phyloP scores from a whole-genome alignment of 1,140 invertebrate genomes.

The Mya arenaria region DNA sequence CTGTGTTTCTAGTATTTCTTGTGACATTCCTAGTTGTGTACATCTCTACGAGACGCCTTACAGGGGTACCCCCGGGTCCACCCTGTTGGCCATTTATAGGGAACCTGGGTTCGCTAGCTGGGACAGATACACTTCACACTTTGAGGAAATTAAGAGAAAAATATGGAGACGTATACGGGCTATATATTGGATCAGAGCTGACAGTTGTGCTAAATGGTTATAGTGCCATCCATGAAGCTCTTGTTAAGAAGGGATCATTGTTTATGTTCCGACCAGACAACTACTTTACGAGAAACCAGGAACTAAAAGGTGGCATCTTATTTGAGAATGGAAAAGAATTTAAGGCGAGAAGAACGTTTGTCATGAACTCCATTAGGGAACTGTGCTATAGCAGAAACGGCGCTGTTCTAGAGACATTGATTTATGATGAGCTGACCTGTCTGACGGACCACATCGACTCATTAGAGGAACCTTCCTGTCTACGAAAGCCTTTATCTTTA shows the following conservation, averaged over 20 bases:
- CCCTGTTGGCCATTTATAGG: conserved; percentile 8
- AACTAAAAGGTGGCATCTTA: neutral
- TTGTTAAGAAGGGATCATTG: conserved; percentile 46
- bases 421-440: neutral
- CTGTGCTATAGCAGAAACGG: neutral
- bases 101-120: neutral
- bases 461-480: conserved; percentile 25
- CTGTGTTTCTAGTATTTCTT: conserved; percentile 14
- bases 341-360: neutral
- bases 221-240: conserved; percentile 55
- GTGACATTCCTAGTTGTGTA: conserved; percentile 21
- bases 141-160: neutral
- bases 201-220: conserved; percentile 56
- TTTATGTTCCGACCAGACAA: conserved; percentile 42
- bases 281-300: neutral
- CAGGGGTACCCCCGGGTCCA: conserved; percentile 14
- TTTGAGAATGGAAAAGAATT: neutral
- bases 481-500: conserved; percentile 39
- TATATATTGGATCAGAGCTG: conserved; percentile 56
- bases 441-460: conserved; percentile 25
- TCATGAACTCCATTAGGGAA: neutral
- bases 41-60: neutral
- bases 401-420: neutral
- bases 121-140: neutral
- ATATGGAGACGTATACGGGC: conserved; percentile 56